Evolutionary conservation across 1,140 invertebrate species (phyloP).

Genomic region (Sinonovacula constricta): DNA sequence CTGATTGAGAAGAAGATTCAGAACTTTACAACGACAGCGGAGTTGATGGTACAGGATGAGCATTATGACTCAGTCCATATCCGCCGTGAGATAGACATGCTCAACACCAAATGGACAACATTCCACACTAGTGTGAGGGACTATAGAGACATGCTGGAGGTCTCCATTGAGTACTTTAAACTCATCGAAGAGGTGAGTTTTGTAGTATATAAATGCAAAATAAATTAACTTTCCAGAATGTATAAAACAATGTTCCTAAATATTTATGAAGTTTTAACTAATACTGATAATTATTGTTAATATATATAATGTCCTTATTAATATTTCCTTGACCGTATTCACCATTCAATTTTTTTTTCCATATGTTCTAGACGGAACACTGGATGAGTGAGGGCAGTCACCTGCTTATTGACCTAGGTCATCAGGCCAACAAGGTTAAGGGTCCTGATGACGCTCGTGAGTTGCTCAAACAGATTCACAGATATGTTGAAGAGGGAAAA

Average conservation of each 20-base stretch:
- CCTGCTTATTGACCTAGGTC: conserved; percentile 85
- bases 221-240: too few relatives aligned
- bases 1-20: conserved; percentile 86
- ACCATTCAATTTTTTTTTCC: conserved; percentile 2
- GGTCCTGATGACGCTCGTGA: conserved; percentile 81
- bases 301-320: too few relatives aligned
- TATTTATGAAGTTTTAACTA: too few relatives aligned
- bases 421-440: conserved; percentile 84
- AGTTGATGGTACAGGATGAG: conserved; percentile 82
- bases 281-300: too few relatives aligned
- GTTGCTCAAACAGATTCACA: conserved; percentile 84
- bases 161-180: conserved; percentile 81
- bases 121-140: conserved; percentile 85
- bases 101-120: conserved; percentile 86
- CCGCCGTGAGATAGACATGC: conserved; percentile 82
- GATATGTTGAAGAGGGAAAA: conserved; percentile 85
- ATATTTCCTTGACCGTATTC: neutral
- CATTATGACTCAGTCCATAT: conserved; percentile 81
- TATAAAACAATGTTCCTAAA: too few relatives aligned
- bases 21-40: conserved; percentile 85
- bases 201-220: too few relatives aligned
- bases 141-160: conserved; percentile 82
- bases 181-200: conserved; percentile 82
- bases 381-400: conserved; percentile 88
- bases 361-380: conserved; percentile 82